These are phyloP conservation scores for Lasioglossum calceatum DNA, from an alignment of 2,888 invertebrate genomes.

Conservation along the genomic window DNA sequence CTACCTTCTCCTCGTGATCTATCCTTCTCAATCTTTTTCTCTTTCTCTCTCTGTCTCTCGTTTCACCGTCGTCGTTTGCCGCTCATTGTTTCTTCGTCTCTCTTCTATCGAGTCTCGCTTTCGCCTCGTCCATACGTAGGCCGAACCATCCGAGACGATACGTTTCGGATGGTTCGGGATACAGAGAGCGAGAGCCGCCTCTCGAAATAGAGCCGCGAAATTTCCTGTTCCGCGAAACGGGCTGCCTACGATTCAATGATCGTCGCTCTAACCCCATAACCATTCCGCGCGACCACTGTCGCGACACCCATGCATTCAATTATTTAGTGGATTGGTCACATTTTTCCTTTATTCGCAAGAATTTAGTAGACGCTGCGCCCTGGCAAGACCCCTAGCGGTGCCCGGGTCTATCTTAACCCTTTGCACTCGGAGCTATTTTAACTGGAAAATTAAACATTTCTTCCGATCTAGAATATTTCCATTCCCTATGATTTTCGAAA, in stretches of 20 bases:
- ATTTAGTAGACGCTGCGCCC: too few relatives aligned
- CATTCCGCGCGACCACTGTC: neutral
- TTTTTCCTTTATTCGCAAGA: too few relatives aligned
- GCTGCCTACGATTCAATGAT: neutral
- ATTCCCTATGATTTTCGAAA: too few relatives aligned
- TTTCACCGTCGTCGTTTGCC: neutral
- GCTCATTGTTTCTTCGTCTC: conserved; percentile 25
- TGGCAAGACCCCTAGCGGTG: too few relatives aligned
- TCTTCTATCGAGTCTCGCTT: conserved; percentile 40
- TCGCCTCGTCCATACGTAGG: conserved; percentile 44
- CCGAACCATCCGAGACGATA: conserved; percentile 42
- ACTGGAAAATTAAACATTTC: too few relatives aligned
- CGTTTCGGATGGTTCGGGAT: conserved; percentile 41
- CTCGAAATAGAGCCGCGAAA: conserved; percentile 72
- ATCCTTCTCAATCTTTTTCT: conserved; percentile 35
- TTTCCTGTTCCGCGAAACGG: conserved; percentile 69
- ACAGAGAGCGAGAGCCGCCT: conserved; percentile 32
- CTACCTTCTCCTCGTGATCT: conserved; percentile 42
- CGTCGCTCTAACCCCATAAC: neutral
- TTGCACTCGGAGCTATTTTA: too few relatives aligned
- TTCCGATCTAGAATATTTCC: too few relatives aligned
- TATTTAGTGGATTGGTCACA: neutral
- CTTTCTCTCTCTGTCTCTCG: neutral
- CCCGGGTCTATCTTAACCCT: too few relatives aligned
- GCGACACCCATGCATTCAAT: neutral